A percentile compares a stretch with the other conserved stretches of the same genome.
Conservation (phyloP, 2,888 invertebrate genomes). For the Camponotus fellah region DNA sequence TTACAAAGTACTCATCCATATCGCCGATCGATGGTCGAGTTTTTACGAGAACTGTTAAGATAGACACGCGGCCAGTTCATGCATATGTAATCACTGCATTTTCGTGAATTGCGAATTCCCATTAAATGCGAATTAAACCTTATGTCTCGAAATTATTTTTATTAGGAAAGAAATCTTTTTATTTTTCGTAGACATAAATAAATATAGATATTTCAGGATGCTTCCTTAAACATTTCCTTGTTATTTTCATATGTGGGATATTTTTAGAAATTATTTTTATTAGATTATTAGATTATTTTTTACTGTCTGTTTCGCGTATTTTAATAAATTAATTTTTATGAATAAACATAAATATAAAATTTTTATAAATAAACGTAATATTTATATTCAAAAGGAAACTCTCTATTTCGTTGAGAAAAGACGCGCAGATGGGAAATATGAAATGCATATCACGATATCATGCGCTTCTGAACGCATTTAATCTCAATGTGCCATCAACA, state of each 20-base stretch:
- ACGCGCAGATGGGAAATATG: neutral
- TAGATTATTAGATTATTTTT: too few species aligned
- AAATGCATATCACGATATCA: neutral
- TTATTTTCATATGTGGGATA: neutral
- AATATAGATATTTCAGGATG: too few species aligned
- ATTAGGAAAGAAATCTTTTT: neutral
- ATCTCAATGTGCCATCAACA: constrained; percentile 37
- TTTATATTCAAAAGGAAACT: neutral
- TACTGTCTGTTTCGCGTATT: too few species aligned
- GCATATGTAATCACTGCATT: constrained; percentile 11
- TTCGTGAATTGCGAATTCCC: constrained; percentile 5
- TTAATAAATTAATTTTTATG: too few species aligned
- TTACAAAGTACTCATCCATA: constrained; percentile 28
- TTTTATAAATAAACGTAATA: neutral
- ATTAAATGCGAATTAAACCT: neutral
- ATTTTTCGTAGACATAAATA: neutral
- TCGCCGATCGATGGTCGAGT: constrained; percentile 18
- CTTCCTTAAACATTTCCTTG: neutral
- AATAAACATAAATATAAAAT: neutral
- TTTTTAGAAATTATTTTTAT: neutral
- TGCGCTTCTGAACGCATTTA: constrained; percentile 11
- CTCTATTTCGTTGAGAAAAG: neutral
- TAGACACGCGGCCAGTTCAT: neutral
- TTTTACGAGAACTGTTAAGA: constrained; percentile 24
- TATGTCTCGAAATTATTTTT: neutral